Evolutionary conservation across 1,140 invertebrate genomes (phyloP).

Genomic region (Penaeus vannamei): DNA sequence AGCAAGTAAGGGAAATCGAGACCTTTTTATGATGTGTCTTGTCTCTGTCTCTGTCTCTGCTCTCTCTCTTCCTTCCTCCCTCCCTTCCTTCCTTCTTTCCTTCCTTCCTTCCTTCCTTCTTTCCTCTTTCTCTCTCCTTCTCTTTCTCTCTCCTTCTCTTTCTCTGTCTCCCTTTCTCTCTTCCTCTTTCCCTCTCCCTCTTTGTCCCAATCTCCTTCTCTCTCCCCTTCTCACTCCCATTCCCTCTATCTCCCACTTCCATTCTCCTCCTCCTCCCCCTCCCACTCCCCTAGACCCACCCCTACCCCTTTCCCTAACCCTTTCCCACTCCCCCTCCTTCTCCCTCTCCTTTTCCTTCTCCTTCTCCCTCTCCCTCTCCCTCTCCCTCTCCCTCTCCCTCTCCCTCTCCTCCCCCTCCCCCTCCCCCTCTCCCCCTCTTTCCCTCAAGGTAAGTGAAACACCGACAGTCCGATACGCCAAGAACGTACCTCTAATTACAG

Average conservation of each 20-base stretch:
- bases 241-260: background rate
- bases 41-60: no score
- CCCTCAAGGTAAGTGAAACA: no score
- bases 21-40: no score
- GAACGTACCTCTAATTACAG: no score
- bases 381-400: constrained; percentile 9
- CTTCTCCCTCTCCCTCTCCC: background rate
- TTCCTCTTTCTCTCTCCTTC: background rate
- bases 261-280: background rate
- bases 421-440: background rate
- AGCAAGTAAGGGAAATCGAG: no score
- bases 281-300: background rate
- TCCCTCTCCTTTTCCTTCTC: background rate
- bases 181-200: background rate
- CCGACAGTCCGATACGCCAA: no score
- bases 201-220: background rate
- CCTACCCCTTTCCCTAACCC: background rate
- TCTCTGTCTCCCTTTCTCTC: background rate
- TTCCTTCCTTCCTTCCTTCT: background rate
- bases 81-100: background rate
- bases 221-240: background rate
- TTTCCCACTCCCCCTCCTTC: background rate
- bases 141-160: background rate
- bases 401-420: no score
- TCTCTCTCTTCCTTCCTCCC: no score